Base-by-base conservation (phyloP, 2,888 invertebrate species). In the Euphydryas editha region DNA sequence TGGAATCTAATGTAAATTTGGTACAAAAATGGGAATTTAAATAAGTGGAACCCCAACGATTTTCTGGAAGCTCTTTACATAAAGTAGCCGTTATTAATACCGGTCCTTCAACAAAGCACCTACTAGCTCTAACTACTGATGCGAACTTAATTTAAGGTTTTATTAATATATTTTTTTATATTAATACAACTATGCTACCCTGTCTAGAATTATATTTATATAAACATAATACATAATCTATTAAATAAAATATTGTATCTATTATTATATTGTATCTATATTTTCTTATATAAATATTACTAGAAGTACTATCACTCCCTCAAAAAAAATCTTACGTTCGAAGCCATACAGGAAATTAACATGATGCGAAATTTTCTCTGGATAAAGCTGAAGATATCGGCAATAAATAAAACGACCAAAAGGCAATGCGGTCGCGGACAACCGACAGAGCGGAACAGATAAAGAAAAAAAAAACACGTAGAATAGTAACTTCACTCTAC, bases 11-110 rank as follows among this genome's bases (percentile, higher is more conserved):
- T 91, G 92, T 91, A 91, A 92, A 92, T 92, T 90, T 87, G 82
- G 81, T 86, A 90, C 84, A 90, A 88, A 90, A 92, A 92, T 87
- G 85, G 85, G 87, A 88, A 92, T 92, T 91, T 92, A 91, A 92
- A 92, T 92, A 90, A 91, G 88, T 89, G 87, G 81, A 86, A 85
- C 85, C 84, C 82, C 82, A 75, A 76, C 71, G 68, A 73, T 67
- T 70, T 62, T 59, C 30, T 55, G 58, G 71, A 81, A 79, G 81
- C 87, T 85, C 89, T 90, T 86, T 81, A 84, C 85, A 87, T 89
- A 87, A 87, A 81, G 76, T 76, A 80, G 79, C 78, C 88, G 86
- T 88, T 91, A 89, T 86, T 86, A 84, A 87, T 87, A 82, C 83
- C 78, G 78, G 83, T 83, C 81, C 79, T 83, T 75, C 75, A 73